Evolutionary conservation across 2,797 vertebrate genomes (phyloP), one percentile per base, ranked within the genome.

Genomic region (Luscinia megarhynchos): DNA sequence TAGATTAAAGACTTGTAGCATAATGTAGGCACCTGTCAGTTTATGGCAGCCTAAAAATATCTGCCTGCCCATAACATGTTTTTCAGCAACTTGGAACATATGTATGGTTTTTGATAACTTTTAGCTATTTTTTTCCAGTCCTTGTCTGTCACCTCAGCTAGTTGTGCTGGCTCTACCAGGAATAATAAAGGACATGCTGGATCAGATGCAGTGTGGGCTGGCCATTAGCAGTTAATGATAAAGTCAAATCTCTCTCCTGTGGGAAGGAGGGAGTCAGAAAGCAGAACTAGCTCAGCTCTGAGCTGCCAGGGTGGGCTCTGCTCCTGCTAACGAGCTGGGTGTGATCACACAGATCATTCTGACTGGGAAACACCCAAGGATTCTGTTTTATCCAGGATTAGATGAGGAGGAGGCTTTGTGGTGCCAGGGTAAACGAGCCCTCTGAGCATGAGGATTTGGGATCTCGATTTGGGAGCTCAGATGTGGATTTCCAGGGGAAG

Each of bases 121-220:
- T 88, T 40, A 88, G 69, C 64, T 80, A 73, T 77, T 83, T 76
- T 86, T 80, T 53, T 29, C 53, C 89, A 75, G 62, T 45, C 23
- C 93, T 93, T 62, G 93, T 94, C 96, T 95, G 64, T 84, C 96
- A 63, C 94, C 85, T 96, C 88, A 13, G 89, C 82, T 84, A 78
- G 70, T 79, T 95, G 84, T 84, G 92, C 54, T 72, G 69, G 69
- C 85, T 90, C 48, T 53, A 81, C 61, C 69, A 54, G 2, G 8
- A 75, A 53, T 93, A 93, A 94, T 86, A 26, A 92, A 86, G 92
- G 59, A 70, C 23, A 4, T 70, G 61, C 38, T 82, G 87, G 54
- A 91, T 95, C 69, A 91, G 87, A 84, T 81, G 89, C 90, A 84
- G 86, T 0, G 51, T 90, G 63, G 81, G 59, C 83, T 93, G 70